Evolutionary conservation across 2,113 vertebrate species (phyloP).

Genomic region (Phylloscopus trochiloides): DNA sequence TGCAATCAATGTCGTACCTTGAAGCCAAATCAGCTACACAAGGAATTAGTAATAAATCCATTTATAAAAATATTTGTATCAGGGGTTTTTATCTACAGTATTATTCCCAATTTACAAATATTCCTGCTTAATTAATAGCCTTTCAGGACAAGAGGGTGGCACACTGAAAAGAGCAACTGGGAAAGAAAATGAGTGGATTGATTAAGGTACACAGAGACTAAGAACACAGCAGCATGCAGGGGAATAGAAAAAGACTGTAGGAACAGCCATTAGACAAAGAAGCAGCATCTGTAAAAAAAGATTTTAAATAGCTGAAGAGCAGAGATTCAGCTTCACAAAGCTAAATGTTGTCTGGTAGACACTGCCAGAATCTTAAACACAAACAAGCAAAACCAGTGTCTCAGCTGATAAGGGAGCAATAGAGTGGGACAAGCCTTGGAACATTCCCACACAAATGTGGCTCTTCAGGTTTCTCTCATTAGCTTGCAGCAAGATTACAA

Average conservation of each 20-base stretch:
- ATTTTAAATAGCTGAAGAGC: background rate
- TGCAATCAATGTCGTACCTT: rapidly evolving
- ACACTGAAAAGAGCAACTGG: background rate
- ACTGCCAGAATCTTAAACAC: background rate
- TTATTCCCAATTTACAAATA: background rate
- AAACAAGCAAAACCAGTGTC: constrained; percentile 8
- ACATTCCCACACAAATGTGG: background rate
- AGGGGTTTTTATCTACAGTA: rapidly evolving
- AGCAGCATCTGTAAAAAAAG: background rate
- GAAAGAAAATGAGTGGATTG: background rate
- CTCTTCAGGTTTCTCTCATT: background rate
- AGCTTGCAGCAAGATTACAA: background rate
- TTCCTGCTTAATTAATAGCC: background rate
- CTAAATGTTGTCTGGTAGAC: background rate
- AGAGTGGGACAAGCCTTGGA: background rate
- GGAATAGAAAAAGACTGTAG: background rate
- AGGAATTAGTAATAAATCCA: background rate
- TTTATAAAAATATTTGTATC: background rate
- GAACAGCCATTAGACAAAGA: background rate
- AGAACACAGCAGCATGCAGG: background rate
- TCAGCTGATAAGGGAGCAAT: background rate
- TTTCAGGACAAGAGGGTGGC: background rate
- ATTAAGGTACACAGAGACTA: background rate
- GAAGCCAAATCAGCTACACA: background rate
- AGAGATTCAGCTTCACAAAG: background rate